Percentiles rank a stretch among this genome's conserved stretches.
Evolutionary conservation across 2,888 invertebrate genomes (phyloP).

Genomic region (Mythimna lalbum): DNA sequence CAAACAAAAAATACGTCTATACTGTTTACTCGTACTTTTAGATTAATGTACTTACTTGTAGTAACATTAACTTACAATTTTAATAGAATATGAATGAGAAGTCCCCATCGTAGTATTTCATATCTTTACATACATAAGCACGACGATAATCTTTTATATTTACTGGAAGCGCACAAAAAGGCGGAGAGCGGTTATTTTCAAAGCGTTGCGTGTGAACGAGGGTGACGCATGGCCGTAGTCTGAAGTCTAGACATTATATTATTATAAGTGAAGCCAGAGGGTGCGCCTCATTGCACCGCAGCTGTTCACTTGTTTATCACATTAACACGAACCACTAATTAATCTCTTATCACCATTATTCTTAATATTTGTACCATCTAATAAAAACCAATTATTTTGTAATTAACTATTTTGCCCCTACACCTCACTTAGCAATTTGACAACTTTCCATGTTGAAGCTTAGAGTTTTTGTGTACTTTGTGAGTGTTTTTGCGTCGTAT

Average conservation of each 20-base stretch:
- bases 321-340: conserved; percentile 84
- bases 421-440: conserved; percentile 24
- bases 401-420: conserved; percentile 34
- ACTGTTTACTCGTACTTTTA: conserved; percentile 18
- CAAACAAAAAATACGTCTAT: conserved; percentile 36
- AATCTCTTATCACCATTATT: conserved; percentile 78
- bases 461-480: conserved; percentile 46
- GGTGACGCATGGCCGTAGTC: conserved; percentile 82
- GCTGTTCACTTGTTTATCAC: conserved; percentile 79
- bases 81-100: conserved; percentile 53
- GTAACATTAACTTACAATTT: conserved; percentile 46
- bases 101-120: conserved; percentile 43
- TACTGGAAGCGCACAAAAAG: conserved; percentile 65
- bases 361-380: conserved; percentile 33
- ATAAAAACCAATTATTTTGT: conserved; percentile 53
- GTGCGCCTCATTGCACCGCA: conserved; percentile 80
- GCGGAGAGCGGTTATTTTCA: conserved; percentile 77
- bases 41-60: conserved; percentile 36
- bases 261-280: conserved; percentile 64
- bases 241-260: conserved; percentile 82
- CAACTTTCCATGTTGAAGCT: conserved; percentile 39
- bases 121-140: conserved; percentile 47
- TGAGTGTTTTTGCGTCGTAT: conserved; percentile 49
- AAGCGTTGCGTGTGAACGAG: conserved; percentile 86
- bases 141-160: conserved; percentile 55